Conservation (phyloP, 2,888 invertebrate genomes). For the Lasioglossum malachurum region DNA sequence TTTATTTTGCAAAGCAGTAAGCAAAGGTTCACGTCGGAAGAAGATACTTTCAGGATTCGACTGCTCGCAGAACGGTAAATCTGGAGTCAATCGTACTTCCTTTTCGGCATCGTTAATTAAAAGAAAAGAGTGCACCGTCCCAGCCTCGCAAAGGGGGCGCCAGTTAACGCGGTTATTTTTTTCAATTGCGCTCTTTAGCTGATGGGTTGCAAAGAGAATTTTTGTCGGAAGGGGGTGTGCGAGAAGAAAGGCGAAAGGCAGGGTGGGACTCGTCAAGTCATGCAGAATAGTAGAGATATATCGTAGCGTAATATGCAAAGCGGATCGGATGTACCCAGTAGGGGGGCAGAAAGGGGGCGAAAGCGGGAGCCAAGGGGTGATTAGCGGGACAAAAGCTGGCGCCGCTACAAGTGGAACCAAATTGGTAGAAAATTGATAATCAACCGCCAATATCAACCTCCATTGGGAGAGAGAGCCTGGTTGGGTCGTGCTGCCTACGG, state of each 20-base stretch:
- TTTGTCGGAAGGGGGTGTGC: constrained; percentile 22
- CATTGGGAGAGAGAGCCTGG: constrained; percentile 60
- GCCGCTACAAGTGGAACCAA: constrained; percentile 84
- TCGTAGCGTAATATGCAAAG: constrained; percentile 81
- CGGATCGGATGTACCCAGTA: constrained; percentile 75
- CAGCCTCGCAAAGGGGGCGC: not conserved
- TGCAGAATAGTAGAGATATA: constrained; percentile 74
- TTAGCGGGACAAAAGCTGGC: constrained; percentile 83
- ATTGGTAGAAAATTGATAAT: constrained; percentile 85
- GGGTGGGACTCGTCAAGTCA: constrained; percentile 66
- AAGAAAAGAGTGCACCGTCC: not conserved
- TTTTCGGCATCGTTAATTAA: not conserved
- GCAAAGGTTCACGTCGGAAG: not conserved
- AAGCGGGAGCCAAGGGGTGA: constrained; percentile 82
- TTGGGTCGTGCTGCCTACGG: constrained; percentile 48
- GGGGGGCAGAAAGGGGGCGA: constrained; percentile 60
- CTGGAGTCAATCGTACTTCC: not conserved
- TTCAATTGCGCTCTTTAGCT: constrained; percentile 39
- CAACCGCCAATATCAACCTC: constrained; percentile 81
- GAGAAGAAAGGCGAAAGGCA: constrained; percentile 55
- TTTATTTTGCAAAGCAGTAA: too few species aligned
- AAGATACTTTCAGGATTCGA: not conserved
- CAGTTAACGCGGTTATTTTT: constrained; percentile 31
- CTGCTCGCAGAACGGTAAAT: not conserved
- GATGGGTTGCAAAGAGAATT: constrained; percentile 27